These are phyloP conservation scores for Nomada fucata DNA, from an alignment of 2,888 invertebrate species.

Conservation along the genomic window DNA sequence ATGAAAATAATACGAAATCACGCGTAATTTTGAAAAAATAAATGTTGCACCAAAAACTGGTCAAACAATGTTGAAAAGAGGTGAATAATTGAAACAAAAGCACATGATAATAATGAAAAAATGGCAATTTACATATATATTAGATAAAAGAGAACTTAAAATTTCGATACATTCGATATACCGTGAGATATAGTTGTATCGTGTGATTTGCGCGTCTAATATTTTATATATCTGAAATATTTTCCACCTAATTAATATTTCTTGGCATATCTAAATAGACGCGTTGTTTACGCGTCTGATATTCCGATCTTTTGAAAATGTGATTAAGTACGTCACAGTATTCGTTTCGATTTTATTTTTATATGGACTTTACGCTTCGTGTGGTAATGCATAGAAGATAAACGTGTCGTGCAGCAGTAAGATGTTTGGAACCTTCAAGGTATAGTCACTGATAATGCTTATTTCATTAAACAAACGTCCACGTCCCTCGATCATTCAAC, in stretches of 20 bases:
- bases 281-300: not conserved
- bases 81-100: too few species aligned
- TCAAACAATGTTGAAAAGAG: too few species aligned
- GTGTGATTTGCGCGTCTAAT: not conserved
- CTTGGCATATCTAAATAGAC: not conserved
- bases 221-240: not conserved
- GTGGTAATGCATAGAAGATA: slow-evolving; percentile 32
- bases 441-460: not conserved
- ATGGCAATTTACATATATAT: not conserved
- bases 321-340: not conserved
- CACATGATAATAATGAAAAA: not conserved
- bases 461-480: slow-evolving; percentile 12
- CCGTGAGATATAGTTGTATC: not conserved
- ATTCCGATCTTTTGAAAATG: not conserved
- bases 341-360: slow-evolving; percentile 16
- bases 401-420: slow-evolving; percentile 37
- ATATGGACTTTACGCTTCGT: slow-evolving; percentile 35
- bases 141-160: not conserved
- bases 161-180: not conserved
- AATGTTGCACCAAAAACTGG: too few species aligned
- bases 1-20: too few species aligned
- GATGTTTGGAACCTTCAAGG: slow-evolving; percentile 21
- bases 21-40: too few species aligned
- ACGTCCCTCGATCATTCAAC: slow-evolving; percentile 39
- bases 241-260: not conserved